A percentile compares a stretch with the other conserved stretches of the same genome.
Evolutionary conservation across 2,888 invertebrate genomes (phyloP).

Genomic region (Orchesellides sinensis): DNA sequence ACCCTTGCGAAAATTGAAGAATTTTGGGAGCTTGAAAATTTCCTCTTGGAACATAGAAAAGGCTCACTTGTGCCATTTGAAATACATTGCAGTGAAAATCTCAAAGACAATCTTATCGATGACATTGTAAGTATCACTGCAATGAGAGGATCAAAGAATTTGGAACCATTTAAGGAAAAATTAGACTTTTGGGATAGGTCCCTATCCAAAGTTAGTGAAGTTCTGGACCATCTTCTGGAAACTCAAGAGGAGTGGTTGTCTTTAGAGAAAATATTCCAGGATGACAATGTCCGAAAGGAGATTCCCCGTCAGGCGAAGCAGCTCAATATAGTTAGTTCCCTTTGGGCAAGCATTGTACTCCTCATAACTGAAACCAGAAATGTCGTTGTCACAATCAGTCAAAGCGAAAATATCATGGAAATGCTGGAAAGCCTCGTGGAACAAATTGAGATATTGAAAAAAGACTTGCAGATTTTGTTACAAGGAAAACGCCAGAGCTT

Average conservation of each 20-base stretch:
- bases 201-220: slow-evolving; percentile 88
- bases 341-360: slow-evolving; percentile 38
- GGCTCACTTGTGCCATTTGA: neutral
- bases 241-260: slow-evolving; percentile 88
- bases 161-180: slow-evolving; percentile 89
- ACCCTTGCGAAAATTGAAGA: slow-evolving; percentile 83
- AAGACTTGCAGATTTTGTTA: slow-evolving; percentile 90
- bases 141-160: slow-evolving; percentile 91
- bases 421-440: slow-evolving; percentile 85
- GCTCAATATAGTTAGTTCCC: neutral
- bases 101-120: slow-evolving; percentile 82
- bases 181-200: slow-evolving; percentile 93
- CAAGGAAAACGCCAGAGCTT: slow-evolving; percentile 92
- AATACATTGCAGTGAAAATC: neutral
- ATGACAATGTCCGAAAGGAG: slow-evolving; percentile 6
- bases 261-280: slow-evolving; percentile 6
- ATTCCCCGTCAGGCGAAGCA: slow-evolving; percentile 3
- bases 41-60: neutral
- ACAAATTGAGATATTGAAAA: slow-evolving; percentile 87
- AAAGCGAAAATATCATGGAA: slow-evolving; percentile 11
- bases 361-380: slow-evolving; percentile 13
- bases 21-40: slow-evolving; percentile 2
- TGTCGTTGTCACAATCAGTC: neutral
- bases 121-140: slow-evolving; percentile 89
- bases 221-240: slow-evolving; percentile 86